Base-by-base conservation (phyloP, 2,113 vertebrate species). In the Neofelis nebulosa region DNA sequence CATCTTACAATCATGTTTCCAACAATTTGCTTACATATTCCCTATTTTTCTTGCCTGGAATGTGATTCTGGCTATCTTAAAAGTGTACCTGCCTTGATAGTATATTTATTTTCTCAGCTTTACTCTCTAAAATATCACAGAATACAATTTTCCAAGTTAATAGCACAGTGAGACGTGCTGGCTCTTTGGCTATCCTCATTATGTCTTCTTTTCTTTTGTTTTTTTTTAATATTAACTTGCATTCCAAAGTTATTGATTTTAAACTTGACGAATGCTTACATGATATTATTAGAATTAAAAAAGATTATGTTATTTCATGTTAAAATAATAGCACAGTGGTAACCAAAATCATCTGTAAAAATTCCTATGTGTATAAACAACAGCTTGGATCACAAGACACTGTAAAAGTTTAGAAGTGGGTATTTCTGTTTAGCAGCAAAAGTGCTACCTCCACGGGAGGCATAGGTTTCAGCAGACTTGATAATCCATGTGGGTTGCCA, bases 21-120 rank as follows among this genome's bases (percentile, higher is more conserved):
- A 65, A n/a, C 5, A 29, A 7, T 50, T 74, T 45, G 18, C 65
- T 95, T 82, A 21, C 4, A 15, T 85, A 78, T 95, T 25, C 9
- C 4, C 25, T 10, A 7, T 82, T 87, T 95, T 69, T 45, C 65
- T 76, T 69, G 41, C 66, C 19, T 57, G 41, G 19, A 25, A 52
- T 45, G 65, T 73, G 38, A 52, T 52, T 92, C 94, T 36, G 89
- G 45, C 45, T 38, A 25, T 19, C 61, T 81, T 65, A 38, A 71
- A 89, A 23, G 31, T 61, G 6, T 82, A 66, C 2, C 23, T 89
- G 82, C 12, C n/a, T 76, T 78, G 50, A 65, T 61, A 27, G 10
- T 65, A 7, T 41, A 69, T 95, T 82, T 55, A 61, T 95, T 92
- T 86, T 92, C 81, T 95, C 10, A 73, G 36, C 7, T 73, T 90